Evolutionary conservation across 2,888 invertebrate genomes (phyloP), one percentile per base, ranked within the genome.

Genomic region (Agrilus mali): DNA sequence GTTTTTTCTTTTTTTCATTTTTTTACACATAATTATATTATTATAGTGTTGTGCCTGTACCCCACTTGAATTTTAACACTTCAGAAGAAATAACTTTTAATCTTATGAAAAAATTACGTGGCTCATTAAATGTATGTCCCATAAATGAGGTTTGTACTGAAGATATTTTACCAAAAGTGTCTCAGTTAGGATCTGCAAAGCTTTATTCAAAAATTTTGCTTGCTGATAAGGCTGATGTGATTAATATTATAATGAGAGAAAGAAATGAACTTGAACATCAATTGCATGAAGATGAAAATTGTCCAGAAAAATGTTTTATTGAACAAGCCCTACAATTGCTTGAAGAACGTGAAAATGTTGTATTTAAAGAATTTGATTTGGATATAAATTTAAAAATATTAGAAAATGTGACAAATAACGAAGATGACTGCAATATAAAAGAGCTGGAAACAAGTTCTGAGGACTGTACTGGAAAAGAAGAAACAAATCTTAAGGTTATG

Each of bases 231-330:
- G 59, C 70, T 47, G 82, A 89, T 69, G 80, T 85, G 31, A 55
- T 53, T 53, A 31, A 33, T 40, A 84, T 93, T 45, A 74, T 92
- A 48, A 74, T 80, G 47, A 71, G 80, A 40, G 94, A 95, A 66
- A 73, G 76, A 42, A 59, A 56, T 4, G 86, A 87, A 60, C 70
- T 93, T 40, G 57, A 73, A 50, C 60, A 63, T 4, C 79, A 80
- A 59, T 68, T 81, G 41, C 55, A 57, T 4, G 78, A 79, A 40
- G 82, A 83, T 60, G 77, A 79, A 52, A 76, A 80, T 50, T 80
- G 80, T 55, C 85, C 90, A 1, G 94, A 95, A 68, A 76, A 80
- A 56, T 80, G 85, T 54, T 95, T 86, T 59, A 78, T 93, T 50
- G 82, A 92, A 60, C 79, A 88, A 66, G 94, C 94, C 12, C 65